Percentiles rank a stretch among this genome's conserved stretches.
Evolutionary conservation across 2,797 vertebrate species (phyloP).

Genomic region (Cirrhinus molitorella): DNA sequence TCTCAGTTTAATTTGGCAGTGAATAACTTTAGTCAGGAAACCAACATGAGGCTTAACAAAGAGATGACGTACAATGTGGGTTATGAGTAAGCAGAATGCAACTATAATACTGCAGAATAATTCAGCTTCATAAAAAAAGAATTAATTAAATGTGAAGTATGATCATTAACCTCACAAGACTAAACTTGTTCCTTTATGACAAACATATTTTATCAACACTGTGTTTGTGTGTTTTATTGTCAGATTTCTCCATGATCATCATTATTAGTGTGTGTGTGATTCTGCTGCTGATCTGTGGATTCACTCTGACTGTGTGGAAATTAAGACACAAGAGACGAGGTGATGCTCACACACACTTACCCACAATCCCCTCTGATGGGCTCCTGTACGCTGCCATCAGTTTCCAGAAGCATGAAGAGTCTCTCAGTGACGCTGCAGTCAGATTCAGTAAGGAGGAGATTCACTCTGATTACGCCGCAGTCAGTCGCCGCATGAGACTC

Average conservation of each 20-base stretch:
- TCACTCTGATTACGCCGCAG: too few species aligned
- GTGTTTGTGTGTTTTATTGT: not conserved
- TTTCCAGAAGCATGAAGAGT: conserved; percentile 33
- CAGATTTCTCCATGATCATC: conserved; percentile 12
- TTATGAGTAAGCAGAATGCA: too few species aligned
- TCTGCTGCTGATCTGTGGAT: conserved; percentile 12
- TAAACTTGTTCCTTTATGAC: not conserved
- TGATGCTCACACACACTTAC: not conserved
- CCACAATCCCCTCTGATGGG: not conserved
- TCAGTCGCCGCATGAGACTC: too few species aligned
- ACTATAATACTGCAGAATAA: too few species aligned
- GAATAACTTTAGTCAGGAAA: not conserved
- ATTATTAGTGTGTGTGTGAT: conserved; percentile 8
- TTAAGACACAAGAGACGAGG: not conserved
- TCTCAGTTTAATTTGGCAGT: not conserved
- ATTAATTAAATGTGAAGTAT: not conserved
- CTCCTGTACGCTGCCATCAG: conserved; percentile 29
- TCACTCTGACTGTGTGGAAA: not conserved
- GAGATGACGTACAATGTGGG: too few species aligned
- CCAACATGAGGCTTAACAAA: not conserved
- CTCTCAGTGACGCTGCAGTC: too few species aligned
- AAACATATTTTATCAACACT: too few species aligned
- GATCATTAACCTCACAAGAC: not conserved
- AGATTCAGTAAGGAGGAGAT: too few species aligned
- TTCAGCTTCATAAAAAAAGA: too few species aligned